Conservation (phyloP, 2,888 invertebrate species). For the Latrodectus elegans region DNA sequence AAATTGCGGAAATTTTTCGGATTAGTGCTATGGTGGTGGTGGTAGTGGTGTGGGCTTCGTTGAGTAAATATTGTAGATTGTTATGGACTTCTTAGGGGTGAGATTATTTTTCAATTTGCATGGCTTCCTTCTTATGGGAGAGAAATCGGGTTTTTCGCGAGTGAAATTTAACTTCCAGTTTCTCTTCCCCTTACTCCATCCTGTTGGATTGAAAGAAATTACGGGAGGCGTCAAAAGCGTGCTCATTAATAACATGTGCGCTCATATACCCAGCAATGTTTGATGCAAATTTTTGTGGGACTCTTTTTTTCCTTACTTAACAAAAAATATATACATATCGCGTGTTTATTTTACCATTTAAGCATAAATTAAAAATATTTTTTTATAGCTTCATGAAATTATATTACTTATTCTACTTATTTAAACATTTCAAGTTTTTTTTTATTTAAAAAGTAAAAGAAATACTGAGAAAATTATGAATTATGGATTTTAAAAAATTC, state of each 20-base stretch:
- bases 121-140: constrained; percentile 18
- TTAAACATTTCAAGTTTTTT: too few species aligned
- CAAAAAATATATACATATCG: too few species aligned
- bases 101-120: constrained; percentile 64
- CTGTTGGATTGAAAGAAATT: constrained; percentile 9
- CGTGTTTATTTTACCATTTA: too few species aligned
- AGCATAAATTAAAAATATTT: too few species aligned
- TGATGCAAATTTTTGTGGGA: constrained; percentile 21
- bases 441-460: too few species aligned
- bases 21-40: constrained; percentile 19
- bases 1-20: constrained; percentile 50
- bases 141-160: constrained; percentile 47
- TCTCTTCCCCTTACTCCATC: constrained; percentile 10
- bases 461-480: too few species aligned
- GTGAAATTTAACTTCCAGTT: constrained; percentile 23
- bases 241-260: constrained; percentile 45
- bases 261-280: not conserved
- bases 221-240: constrained; percentile 10
- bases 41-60: constrained; percentile 2
- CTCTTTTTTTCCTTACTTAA: not conserved
- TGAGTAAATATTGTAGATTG: constrained; percentile 25
- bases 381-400: too few species aligned
- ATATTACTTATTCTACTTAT: too few species aligned
- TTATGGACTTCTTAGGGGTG: constrained; percentile 32
- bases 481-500: too few species aligned